Base-by-base conservation (phyloP, 2,113 vertebrate species). In the Carettochelys insculpta region DNA sequence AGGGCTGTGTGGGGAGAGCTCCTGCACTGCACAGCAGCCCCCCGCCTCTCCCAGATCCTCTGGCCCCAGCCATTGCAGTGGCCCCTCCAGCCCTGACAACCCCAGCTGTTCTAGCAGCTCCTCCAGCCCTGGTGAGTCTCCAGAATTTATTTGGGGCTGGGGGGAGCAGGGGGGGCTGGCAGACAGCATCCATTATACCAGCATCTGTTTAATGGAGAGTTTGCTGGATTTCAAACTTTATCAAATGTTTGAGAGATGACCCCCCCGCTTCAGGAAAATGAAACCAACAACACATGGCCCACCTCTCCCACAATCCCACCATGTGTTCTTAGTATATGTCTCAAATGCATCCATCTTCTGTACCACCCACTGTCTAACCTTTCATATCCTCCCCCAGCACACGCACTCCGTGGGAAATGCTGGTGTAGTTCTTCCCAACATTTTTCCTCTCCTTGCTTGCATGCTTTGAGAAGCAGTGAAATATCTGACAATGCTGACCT, bases 191-290 rank as follows among this genome's bases (percentile, higher is more conserved):
- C n/a, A n/a, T n/a, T n/a, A n/a, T n/a, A n/a, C n/a, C n/a, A n/a
- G n/a, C n/a, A n/a, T n/a, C n/a, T n/a, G n/a, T n/a, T n/a, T n/a
- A n/a, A n/a, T n/a, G n/a, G n/a, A n/a, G n/a, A n/a, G n/a, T n/a
- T n/a, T n/a, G n/a, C n/a, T n/a, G n/a, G n/a, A n/a, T 77, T 91
- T 88, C 56, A 93, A 87, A 89, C 77, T 24, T 13, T 88, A 80
- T 24, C 86, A 90, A 94, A 45, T 75, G 87, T 45, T 92, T 31
- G 78, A 88, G 27, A 87, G 54, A 81, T 24, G 27, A 12, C 90
- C 38, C 27, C 29, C 10, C 17, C 71, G 19, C 27, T 34, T 80
- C 29, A 85, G 75, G 87, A 92, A 90, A 48, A 82, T 1, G n/a
- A 50, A 86, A 14, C 50, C 65, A 22, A 56, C 17, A 45, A 29